These are phyloP conservation scores for Chelonus insularis DNA, from an alignment of 1,140 invertebrate species.

Conservation along the genomic window DNA sequence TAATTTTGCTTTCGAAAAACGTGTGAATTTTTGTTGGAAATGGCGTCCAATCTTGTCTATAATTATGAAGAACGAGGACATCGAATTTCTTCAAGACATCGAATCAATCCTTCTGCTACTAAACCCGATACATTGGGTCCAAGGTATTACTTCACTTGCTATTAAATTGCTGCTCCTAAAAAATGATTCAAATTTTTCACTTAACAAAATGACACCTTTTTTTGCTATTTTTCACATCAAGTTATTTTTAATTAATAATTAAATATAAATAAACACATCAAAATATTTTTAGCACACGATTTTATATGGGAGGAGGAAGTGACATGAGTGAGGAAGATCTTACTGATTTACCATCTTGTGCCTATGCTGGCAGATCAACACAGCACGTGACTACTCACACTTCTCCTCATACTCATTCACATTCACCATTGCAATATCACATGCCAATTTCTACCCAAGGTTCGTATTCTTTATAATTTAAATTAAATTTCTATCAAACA, in stretches of 20 bases:
- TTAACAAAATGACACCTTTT: too few relatives aligned
- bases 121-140: constrained; percentile 53
- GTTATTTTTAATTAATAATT: background rate
- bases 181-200: too few relatives aligned
- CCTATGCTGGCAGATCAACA: constrained; percentile 64
- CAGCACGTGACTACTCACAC: constrained; percentile 42
- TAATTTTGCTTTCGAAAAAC: constrained; percentile 6
- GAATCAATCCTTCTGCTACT: constrained; percentile 41
- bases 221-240: background rate
- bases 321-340: constrained; percentile 63
- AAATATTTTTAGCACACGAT: constrained; percentile 60
- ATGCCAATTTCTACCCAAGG: constrained; percentile 54
- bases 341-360: constrained; percentile 69
- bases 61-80: constrained; percentile 54
- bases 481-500: constrained; percentile 4
- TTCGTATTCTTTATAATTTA: constrained; percentile 28
- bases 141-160: too few relatives aligned
- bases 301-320: constrained; percentile 57
- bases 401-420: constrained; percentile 36
- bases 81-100: constrained; percentile 44
- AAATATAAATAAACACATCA: too few relatives aligned
- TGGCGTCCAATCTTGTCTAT: constrained; percentile 51
- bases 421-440: constrained; percentile 54
- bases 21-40: constrained; percentile 29
- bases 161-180: too few relatives aligned